phyloP scores from a whole-genome alignment of 2,113 vertebrate species.

The Psilopsiagon aurifrons region DNA sequence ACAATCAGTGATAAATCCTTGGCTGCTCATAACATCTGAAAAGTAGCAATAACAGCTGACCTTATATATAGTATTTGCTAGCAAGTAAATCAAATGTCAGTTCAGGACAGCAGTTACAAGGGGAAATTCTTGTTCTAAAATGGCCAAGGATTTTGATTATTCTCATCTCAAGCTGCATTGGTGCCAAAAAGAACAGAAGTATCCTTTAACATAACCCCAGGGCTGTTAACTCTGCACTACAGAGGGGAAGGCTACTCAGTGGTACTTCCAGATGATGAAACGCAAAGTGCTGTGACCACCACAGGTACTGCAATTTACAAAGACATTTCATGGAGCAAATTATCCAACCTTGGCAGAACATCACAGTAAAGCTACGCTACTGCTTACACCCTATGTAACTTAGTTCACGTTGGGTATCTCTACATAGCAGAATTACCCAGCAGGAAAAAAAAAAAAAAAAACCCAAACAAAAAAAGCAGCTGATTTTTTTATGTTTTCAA shows the following conservation, averaged over 20 bases:
- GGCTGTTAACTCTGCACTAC: not conserved
- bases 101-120: not conserved
- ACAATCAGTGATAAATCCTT: not conserved
- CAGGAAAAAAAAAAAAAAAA: not conserved
- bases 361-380: not conserved
- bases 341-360: not conserved
- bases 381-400: not conserved
- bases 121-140: not conserved
- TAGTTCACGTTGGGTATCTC: not conserved
- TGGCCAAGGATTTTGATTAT: not conserved
- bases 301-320: not conserved
- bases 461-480: not conserved
- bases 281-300: fast-evolving
- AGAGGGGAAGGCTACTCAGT: not conserved
- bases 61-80: not conserved
- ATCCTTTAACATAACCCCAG: not conserved
- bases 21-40: not conserved
- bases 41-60: not conserved
- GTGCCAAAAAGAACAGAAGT: not conserved
- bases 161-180: not conserved
- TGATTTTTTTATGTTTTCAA: not conserved
- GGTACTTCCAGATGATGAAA: not conserved
- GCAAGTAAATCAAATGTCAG: not conserved
- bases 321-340: not conserved
- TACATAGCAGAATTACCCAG: not conserved